Base-by-base conservation (phyloP, 2,113 vertebrate species). In the Pseudorasbora parva region DNA sequence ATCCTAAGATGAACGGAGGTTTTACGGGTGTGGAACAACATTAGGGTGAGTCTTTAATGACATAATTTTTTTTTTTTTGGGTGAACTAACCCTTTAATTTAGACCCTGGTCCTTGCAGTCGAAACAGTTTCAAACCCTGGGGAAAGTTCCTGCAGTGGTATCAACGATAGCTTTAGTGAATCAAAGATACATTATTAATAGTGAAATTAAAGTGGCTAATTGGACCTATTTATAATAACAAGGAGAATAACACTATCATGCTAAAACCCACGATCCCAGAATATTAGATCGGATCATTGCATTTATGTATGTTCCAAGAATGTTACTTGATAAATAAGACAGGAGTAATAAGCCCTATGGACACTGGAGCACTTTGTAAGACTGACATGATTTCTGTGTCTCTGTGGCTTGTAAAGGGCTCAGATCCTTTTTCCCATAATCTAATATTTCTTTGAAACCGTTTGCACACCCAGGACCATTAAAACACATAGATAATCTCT, bases 401-500 rank as follows among this genome's bases (percentile, higher is more conserved):
- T 37, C 30, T 47, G 56, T 2, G 14, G 45, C 6, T 11, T 41
- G 30, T 73, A 43, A 21, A 62, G n/a, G 37, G 51, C 21, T 49
- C 4, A 73, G 82, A 72, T 79, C 59, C 2, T 19, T 64, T 86
- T 57, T 82, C 88, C 62, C 45, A 77, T 84, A 47, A 89, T 87
- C 27, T 27, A 37, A 43, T n/a, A 54, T 79, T 87, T 86, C 86
- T 41, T 80, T 23, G 88, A 88, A 91, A 90, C 37, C 86, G 15
- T 90, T 90, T 89, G 69, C 83, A 85, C 77, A 89, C 86, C 87
- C 86, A 82, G 57, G 89, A 87, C 90, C 82, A 86, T 89, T 90
- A 84, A 79, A 83, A 83, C 47, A 62, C 82, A 69, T 75, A 87
- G 88, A 93, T 93, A 90, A 92, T 93, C 89, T 92, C 89, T 74